phyloP scores from a whole-genome alignment of 2,113 vertebrate genomes.

The Gymnocephalus cernua region DNA sequence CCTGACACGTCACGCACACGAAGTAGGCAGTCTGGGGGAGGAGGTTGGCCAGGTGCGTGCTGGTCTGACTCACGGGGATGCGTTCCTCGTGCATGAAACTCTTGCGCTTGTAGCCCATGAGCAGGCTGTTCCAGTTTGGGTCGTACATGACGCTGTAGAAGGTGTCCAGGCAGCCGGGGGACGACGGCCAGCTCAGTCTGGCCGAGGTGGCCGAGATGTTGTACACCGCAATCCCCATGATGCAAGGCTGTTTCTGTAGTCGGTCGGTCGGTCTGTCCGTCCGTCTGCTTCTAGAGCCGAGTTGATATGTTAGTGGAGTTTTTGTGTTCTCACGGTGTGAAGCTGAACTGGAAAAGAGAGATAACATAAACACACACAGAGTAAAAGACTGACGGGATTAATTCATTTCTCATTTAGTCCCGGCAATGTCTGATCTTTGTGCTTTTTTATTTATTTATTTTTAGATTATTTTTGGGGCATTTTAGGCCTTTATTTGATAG shows the following conservation, averaged over 20 bases:
- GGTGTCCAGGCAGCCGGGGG: slow-evolving; percentile 85
- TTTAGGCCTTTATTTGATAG: too few relatives aligned
- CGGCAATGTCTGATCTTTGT: neutral
- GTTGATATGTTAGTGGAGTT: neutral
- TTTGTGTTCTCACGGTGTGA: neutral
- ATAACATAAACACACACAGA: neutral
- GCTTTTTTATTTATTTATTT: too few relatives aligned
- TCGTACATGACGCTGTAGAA: slow-evolving; percentile 94
- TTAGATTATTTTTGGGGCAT: too few relatives aligned
- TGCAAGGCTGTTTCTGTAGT: neutral
- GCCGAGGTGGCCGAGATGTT: slow-evolving; percentile 88
- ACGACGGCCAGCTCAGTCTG: slow-evolving; percentile 85
- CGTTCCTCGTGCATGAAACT: slow-evolving; percentile 89
- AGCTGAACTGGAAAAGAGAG: slow-evolving; percentile 1
- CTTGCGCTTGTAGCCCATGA: slow-evolving; percentile 87
- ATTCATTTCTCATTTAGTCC: neutral
- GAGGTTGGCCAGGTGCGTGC: slow-evolving; percentile 86
- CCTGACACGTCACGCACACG: slow-evolving; percentile 90
- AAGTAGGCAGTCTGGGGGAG: slow-evolving; percentile 89
- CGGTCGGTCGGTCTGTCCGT: neutral
- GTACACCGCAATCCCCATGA: slow-evolving; percentile 86
- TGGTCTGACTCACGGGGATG: slow-evolving; percentile 87
- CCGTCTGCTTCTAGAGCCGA: neutral
- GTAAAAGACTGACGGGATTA: neutral
- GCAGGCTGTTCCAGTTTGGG: slow-evolving; percentile 89